Percentiles rank a stretch among this genome's conserved stretches.
phyloP scores from a whole-genome alignment of 2,113 vertebrate genomes.

The Nycticorax nycticorax region DNA sequence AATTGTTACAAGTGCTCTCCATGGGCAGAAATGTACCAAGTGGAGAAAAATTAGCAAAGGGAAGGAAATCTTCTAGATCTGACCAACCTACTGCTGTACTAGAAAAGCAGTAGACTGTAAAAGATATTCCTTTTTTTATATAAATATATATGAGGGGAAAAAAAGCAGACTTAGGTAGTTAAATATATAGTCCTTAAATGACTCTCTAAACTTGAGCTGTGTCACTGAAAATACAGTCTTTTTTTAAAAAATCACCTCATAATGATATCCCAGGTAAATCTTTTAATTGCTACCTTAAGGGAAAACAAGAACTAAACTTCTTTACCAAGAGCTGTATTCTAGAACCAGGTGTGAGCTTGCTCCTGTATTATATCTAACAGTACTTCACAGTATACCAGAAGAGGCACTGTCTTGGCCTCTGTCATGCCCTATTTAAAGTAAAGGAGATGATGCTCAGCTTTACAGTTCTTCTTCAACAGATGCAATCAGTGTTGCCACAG shows the following conservation, averaged over 20 bases:
- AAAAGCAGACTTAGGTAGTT: neutral
- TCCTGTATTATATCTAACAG: neutral
- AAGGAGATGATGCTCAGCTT: neutral
- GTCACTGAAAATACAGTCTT: neutral
- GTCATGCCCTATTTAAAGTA: neutral
- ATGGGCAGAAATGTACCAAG: neutral
- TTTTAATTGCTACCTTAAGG: neutral
- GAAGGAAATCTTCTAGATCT: neutral
- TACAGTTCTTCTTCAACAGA: neutral
- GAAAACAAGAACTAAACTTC: neutral
- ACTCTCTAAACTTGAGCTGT: neutral
- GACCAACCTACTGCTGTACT: neutral
- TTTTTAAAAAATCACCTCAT: neutral
- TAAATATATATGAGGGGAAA: no score
- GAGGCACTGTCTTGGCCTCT: neutral
- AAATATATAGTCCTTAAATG: neutral
- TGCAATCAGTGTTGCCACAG: neutral
- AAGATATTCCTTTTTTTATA: neutral
- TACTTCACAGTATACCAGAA: neutral
- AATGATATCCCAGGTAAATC: neutral
- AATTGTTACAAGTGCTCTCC: neutral
- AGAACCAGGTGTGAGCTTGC: neutral
- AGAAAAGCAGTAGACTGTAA: neutral
- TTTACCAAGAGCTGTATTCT: neutral
- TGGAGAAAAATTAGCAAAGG: neutral